Conservation (phyloP, 1,140 invertebrate species). For the Cyrtorhinus lividipennis region DNA sequence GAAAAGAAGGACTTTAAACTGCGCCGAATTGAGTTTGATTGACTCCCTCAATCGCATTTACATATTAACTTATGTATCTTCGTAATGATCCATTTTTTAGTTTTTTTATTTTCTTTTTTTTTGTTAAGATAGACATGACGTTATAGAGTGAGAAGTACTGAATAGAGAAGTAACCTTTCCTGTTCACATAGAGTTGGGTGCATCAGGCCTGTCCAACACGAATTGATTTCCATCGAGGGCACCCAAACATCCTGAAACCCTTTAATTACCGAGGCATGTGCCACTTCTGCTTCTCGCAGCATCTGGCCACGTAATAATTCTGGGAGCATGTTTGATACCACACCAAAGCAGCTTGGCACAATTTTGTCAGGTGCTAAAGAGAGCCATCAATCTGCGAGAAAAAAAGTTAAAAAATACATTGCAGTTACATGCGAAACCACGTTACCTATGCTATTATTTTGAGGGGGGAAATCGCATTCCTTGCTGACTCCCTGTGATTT, state of each 20-base stretch:
- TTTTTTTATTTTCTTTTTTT: neutral
- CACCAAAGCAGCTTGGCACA: slow-evolving; percentile 19
- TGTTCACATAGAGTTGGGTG: slow-evolving; percentile 23
- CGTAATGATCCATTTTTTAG: neutral
- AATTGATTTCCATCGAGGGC: slow-evolving; percentile 26
- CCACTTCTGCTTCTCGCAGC: slow-evolving; percentile 11
- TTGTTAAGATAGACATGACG: neutral
- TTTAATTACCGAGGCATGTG: slow-evolving; percentile 1
- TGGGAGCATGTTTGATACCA: neutral
- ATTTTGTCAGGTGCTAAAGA: slow-evolving; percentile 25
- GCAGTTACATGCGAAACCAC: no score
- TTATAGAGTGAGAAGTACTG: slow-evolving; percentile 13
- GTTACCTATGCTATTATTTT: no score
- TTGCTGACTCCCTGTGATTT: no score
- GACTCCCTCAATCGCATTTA: no score
- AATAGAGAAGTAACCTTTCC: slow-evolving; percentile 25
- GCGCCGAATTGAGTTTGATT: no score
- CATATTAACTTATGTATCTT: neutral
- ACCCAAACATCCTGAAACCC: slow-evolving; percentile 25
- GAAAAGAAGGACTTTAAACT: neutral
- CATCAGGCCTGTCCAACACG: slow-evolving; percentile 23
- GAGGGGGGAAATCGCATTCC: no score
- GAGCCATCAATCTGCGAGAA: slow-evolving; percentile 26
- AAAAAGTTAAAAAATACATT: no score
- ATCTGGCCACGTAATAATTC: slow-evolving; percentile 20